Percentiles rank a stretch among this genome's conserved stretches.
Conservation (phyloP, 1,140 invertebrate genomes). For the Danaus plexippus region DNA sequence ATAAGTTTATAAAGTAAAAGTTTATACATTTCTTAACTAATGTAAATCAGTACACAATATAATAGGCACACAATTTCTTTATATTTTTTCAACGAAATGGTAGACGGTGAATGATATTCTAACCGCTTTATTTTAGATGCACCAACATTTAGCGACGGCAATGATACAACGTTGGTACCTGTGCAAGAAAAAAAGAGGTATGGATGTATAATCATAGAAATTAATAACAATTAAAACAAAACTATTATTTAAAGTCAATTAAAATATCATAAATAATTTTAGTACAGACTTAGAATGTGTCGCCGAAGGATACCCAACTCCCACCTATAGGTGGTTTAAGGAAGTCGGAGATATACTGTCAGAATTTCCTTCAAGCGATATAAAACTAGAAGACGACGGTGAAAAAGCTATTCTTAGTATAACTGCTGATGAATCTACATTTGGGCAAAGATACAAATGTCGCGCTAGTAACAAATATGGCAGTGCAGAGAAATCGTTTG, state of each 20-base stretch:
- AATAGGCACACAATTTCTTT: no score
- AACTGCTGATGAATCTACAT: conserved; percentile 24
- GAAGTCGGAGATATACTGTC: conserved; percentile 28
- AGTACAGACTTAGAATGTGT: conserved; percentile 44
- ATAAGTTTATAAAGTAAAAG: no score
- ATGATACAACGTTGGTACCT: conserved; percentile 34
- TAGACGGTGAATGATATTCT: no score
- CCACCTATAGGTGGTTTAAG: conserved; percentile 47
- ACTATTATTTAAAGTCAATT: no score
- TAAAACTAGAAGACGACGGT: conserved; percentile 28
- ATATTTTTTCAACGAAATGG: no score
- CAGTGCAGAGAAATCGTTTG: conserved; percentile 28
- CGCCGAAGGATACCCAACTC: conserved; percentile 36
- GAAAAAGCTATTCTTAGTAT: conserved; percentile 29
- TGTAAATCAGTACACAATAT: no score
- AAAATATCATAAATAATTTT: conserved; percentile 19
- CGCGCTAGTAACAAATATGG: conserved; percentile 39
- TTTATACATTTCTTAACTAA: no score
- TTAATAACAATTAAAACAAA: no score
- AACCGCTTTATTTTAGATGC: conserved; percentile 32
- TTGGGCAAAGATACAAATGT: conserved; percentile 36
- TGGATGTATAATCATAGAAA: conserved; percentile 28
- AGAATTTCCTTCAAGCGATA: conserved; percentile 34
- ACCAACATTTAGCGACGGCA: conserved; percentile 34
- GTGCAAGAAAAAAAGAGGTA: conserved; percentile 40